Evolutionary conservation across 1,140 invertebrate genomes (phyloP).

Genomic region (Bombus sibiricus): DNA sequence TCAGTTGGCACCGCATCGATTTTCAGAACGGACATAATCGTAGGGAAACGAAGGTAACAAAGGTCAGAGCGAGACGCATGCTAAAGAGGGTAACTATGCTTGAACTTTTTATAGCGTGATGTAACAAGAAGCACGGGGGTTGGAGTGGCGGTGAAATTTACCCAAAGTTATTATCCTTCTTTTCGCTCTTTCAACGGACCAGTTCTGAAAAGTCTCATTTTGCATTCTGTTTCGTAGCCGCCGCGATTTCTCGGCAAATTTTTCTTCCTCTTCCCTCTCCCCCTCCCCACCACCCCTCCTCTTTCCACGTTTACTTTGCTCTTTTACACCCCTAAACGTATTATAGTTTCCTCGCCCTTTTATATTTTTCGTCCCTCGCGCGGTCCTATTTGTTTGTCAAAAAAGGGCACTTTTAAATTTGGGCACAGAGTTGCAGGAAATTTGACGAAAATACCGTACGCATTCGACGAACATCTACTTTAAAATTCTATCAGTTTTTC

Average conservation of each 20-base stretch:
- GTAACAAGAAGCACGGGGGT: neutral
- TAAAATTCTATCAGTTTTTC: neutral
- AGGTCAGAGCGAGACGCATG: neutral
- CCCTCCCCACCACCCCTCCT: no score
- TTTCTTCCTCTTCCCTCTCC: no score
- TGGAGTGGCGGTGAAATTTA: neutral
- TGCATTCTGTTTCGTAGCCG: constrained; percentile 5
- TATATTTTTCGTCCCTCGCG: neutral
- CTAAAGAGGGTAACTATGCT: neutral
- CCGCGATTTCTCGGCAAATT: constrained; percentile 13
- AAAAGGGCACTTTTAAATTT: no score
- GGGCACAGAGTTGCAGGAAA: neutral
- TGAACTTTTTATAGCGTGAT: neutral
- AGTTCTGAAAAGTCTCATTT: constrained; percentile 2
- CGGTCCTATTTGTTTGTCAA: neutral
- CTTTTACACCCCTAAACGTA: neutral
- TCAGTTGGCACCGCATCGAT: neutral
- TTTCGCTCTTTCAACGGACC: neutral
- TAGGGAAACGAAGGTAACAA: neutral
- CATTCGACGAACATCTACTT: no score
- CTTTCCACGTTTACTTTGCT: neutral
- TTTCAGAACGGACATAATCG: neutral
- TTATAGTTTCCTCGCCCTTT: neutral
- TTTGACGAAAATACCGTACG: neutral
- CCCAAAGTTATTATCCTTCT: constrained; percentile 12